phyloP scores from a whole-genome alignment of 1,140 invertebrate species.

The Mesaphorura yosii region DNA sequence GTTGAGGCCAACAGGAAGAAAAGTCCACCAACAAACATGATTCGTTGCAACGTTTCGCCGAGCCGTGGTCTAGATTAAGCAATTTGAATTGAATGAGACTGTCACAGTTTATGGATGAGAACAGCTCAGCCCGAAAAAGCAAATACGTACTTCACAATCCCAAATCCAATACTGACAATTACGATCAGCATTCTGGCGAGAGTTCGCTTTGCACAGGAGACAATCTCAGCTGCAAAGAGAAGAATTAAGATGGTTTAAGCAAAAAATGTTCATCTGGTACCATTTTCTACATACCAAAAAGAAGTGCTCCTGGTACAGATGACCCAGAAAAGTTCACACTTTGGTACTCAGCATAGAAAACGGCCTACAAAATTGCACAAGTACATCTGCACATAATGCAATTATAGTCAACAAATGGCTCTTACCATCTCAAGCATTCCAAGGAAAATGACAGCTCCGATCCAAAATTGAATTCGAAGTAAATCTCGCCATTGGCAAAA shows the following conservation, averaged over 20 bases:
- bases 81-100: constrained; percentile 9
- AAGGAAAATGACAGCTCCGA: constrained; percentile 73
- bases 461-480: constrained; percentile 90
- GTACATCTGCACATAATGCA: background rate
- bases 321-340: constrained; percentile 61
- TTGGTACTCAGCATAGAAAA: constrained; percentile 81
- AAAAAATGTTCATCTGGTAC: too few species aligned
- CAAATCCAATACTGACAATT: constrained; percentile 85
- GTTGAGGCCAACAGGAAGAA: constrained; percentile 72
- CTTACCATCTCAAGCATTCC: constrained; percentile 62
- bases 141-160: constrained; percentile 94
- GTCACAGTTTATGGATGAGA: constrained; percentile 1
- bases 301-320: constrained; percentile 52
- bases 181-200: constrained; percentile 84
- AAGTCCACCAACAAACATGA: constrained; percentile 64
- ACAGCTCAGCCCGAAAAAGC: constrained; percentile 37
- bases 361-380: constrained; percentile 44
- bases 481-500: constrained; percentile 79
- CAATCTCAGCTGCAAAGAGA: constrained; percentile 77
- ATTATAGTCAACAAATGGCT: background rate
- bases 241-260: constrained; percentile 65
- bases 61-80: constrained; percentile 58
- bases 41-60: constrained; percentile 70
- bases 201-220: constrained; percentile 77
- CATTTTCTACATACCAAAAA: too few species aligned